phyloP scores from a whole-genome alignment of 1,140 invertebrate genomes.

The Oryzaephilus surinamensis region DNA sequence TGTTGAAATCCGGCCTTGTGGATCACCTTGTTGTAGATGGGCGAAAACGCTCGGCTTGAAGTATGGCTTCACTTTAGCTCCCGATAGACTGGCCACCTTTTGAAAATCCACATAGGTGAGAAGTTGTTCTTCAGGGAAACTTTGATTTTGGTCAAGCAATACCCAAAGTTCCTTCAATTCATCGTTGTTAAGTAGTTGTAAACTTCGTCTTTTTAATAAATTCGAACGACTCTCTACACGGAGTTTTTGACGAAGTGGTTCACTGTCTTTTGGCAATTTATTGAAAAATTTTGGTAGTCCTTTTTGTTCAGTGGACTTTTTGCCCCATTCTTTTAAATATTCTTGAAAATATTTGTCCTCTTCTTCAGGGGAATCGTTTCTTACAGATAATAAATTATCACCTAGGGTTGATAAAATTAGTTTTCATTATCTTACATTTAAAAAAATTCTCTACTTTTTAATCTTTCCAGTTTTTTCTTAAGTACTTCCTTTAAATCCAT shows the following conservation, averaged over 20 bases:
- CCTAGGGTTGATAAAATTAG: slow-evolving; percentile 12
- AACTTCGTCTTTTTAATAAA: slow-evolving; percentile 73
- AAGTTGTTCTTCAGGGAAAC: slow-evolving; percentile 64
- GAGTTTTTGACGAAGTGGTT: slow-evolving; percentile 67
- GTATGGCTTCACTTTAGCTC: slow-evolving; percentile 51
- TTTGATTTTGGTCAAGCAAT: slow-evolving; percentile 70
- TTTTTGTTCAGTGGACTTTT: slow-evolving; percentile 36
- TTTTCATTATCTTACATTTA: slow-evolving; percentile 1
- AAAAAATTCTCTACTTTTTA: slow-evolving; percentile 13
- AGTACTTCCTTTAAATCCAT: slow-evolving; percentile 32
- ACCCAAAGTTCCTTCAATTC: slow-evolving; percentile 80
- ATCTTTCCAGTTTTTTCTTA: slow-evolving; percentile 20
- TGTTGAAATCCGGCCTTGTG: slow-evolving; percentile 69
- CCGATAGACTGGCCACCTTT: slow-evolving; percentile 58
- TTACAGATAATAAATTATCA: slow-evolving; percentile 18
- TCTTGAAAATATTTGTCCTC: slow-evolving; percentile 46
- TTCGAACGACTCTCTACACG: slow-evolving; percentile 76
- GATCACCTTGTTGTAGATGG: slow-evolving; percentile 72
- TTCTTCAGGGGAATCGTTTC: slow-evolving; percentile 27
- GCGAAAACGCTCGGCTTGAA: slow-evolving; percentile 79
- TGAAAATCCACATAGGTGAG: slow-evolving; percentile 80
- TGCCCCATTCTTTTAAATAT: slow-evolving; percentile 47
- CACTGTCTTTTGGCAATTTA: slow-evolving; percentile 64
- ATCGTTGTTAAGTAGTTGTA: slow-evolving; percentile 73
- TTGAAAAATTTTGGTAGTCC: slow-evolving; percentile 70